Base-by-base conservation (phyloP, 2,888 invertebrate species). In the Anorthoa munda region DNA sequence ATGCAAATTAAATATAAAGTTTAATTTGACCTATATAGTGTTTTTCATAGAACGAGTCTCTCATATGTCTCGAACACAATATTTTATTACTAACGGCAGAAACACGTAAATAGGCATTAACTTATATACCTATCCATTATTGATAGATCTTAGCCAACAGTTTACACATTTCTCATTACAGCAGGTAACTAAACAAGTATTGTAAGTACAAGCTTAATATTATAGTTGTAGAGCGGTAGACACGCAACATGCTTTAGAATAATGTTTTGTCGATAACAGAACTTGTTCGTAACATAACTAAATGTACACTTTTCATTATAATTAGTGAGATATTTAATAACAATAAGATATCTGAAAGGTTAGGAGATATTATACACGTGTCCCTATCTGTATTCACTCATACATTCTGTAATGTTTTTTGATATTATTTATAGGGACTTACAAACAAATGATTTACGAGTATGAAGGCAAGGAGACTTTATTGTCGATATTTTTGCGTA, bases 201-300 rank as follows among this genome's bases (percentile, higher is more conserved):
- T 63, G 61, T 71, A 69, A 63, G 64, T 78, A 72, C 51, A 26
- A 79, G 53, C 61, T 72, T 63, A 77, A 67, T 58, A 61, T 45
- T 75, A 69, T 65, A 79, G 60, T 67, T 69, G 76, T 77, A 82
- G 83, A 82, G 81, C 66, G 31, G 70, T 77, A 73, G 88, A 93
- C 93, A 93, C 94, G 92, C 93, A 93, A 92, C 93, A 94, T 93
- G 94, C 93, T 90, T 92, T 91, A 91, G 84, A 90, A 90, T 86
- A 88, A 87, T 90, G 85, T 92, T 92, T 93, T 90, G 90, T 92
- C 85, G 87, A 90, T 90, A 93, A 85, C 84, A 84, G 71, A 86
- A 86, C 66, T 79, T 68, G 60, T 81, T 72, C 66, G 77, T 85
- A 86, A 77, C 85, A 84, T 74, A 90, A 89, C 81, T 80, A 77